Percentiles rank a stretch among this genome's conserved stretches.
Conservation (phyloP, 2,797 vertebrate species). For the Thaleichthys pacificus region DNA sequence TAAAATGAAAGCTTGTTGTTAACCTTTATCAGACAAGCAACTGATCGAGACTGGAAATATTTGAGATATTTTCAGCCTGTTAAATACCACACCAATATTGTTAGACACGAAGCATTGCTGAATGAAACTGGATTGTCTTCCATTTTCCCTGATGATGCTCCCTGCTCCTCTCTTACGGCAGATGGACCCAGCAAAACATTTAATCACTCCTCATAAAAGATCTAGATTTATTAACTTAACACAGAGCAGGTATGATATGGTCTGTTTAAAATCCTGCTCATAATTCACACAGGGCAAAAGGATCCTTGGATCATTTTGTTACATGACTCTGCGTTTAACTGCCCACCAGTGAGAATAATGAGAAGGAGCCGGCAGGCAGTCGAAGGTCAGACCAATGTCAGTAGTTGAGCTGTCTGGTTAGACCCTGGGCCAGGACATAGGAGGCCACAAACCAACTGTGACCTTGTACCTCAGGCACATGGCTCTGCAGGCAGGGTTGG, state of each 20-base stretch:
- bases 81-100: slow-evolving; percentile 45
- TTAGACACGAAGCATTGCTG: slow-evolving; percentile 47
- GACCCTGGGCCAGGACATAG: slow-evolving; percentile 38
- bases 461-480: slow-evolving; percentile 45
- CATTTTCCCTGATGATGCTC: slow-evolving; percentile 28
- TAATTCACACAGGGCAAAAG: slow-evolving; percentile 47
- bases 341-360: slow-evolving; percentile 42
- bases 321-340: slow-evolving; percentile 59
- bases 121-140: slow-evolving; percentile 18
- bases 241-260: slow-evolving; percentile 47
- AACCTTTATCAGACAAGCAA: slow-evolving; percentile 44
- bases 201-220: slow-evolving; percentile 62
- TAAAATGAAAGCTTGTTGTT: slow-evolving; percentile 17
- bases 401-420: slow-evolving; percentile 43
- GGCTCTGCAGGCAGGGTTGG: slow-evolving; percentile 28
- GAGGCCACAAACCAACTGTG: slow-evolving; percentile 43
- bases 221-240: slow-evolving; percentile 58
- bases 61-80: slow-evolving; percentile 50
- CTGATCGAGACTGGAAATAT: slow-evolving; percentile 36
- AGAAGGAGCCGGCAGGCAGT: slow-evolving; percentile 35
- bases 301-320: slow-evolving; percentile 48
- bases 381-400: slow-evolving; percentile 65
- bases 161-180: slow-evolving; percentile 36
- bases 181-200: slow-evolving; percentile 60
- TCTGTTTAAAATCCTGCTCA: slow-evolving; percentile 59